Percentiles rank a stretch among this genome's conserved stretches.
These are phyloP conservation scores for Calcarius ornatus DNA, from an alignment of 2,113 vertebrate genomes.

Conservation along the genomic window DNA sequence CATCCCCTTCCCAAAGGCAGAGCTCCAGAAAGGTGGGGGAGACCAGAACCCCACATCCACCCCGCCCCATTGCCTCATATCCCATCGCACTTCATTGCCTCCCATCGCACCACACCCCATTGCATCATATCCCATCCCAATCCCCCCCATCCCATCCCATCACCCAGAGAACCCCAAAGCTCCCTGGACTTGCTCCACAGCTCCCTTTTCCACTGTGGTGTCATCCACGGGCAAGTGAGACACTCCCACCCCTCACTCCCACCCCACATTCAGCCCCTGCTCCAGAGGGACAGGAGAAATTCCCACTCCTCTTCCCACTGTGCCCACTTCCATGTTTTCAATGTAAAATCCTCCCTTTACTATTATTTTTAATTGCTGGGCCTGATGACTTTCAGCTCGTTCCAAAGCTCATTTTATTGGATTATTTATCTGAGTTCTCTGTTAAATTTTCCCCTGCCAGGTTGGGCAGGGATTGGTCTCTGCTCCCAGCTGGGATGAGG, in stretches of 20 bases:
- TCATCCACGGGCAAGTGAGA: not conserved
- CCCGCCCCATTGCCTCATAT: not conserved
- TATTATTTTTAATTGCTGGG: not conserved
- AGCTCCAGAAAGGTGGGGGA: not conserved
- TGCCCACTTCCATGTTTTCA: not conserved
- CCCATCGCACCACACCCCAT: not conserved
- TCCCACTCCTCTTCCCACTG: not conserved
- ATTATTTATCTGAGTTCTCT: not conserved
- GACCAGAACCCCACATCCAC: fast-evolving
- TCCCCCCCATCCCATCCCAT: not conserved
- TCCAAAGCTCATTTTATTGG: not conserved
- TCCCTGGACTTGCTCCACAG: fast-evolving
- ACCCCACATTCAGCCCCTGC: not conserved
- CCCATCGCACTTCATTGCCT: not conserved
- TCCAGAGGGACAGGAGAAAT: fast-evolving
- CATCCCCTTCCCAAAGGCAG: not conserved
- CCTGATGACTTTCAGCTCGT: not conserved
- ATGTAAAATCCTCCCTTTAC: not conserved
- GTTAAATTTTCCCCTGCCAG: not conserved
- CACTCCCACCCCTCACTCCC: not conserved
- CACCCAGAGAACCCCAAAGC: not conserved
- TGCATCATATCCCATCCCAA: not conserved
- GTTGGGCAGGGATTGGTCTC: not conserved
- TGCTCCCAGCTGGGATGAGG: not conserved
- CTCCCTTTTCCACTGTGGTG: not conserved